A percentile compares a stretch with the other conserved stretches of the same genome.
Conservation (phyloP, 1,140 invertebrate species). For the Thaumatotibia leucotreta region DNA sequence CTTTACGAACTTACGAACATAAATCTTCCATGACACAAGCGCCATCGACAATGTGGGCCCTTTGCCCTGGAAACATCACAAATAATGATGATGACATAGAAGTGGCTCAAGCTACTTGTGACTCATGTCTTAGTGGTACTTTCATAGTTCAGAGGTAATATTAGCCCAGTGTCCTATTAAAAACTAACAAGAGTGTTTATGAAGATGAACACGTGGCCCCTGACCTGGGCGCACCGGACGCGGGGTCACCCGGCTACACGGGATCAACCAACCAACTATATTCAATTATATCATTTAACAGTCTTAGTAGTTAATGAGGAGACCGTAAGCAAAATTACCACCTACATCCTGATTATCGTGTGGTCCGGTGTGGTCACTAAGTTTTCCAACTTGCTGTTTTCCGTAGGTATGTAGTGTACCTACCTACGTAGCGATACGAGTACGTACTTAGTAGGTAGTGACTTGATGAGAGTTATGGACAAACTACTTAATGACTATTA, state of each 20-base stretch:
- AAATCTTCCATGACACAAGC: no score
- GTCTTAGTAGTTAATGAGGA: constrained; percentile 2
- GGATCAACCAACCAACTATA: constrained; percentile 49
- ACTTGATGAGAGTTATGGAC: no score
- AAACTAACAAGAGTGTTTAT: constrained; percentile 41
- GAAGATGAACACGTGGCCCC: constrained; percentile 44
- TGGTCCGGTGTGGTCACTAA: not conserved
- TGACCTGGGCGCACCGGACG: constrained; percentile 25
- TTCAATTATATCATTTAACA: constrained; percentile 37
- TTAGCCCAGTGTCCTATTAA: not conserved
- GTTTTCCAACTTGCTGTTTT: not conserved
- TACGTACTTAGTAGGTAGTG: no score
- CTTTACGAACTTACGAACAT: no score
- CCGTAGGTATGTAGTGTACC: not conserved
- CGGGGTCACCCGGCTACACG: constrained; percentile 36
- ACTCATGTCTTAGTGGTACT: not conserved
- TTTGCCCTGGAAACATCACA: no score
- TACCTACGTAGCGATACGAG: no score
- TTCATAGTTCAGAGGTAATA: not conserved
- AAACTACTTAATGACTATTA: no score
- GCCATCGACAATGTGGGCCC: no score
- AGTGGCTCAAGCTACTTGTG: not conserved
- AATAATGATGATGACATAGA: no score
- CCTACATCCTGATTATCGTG: not conserved
- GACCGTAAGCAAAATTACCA: not conserved